Conservation (phyloP, 1,140 invertebrate species). For the Macrosteles quadrilineatus region DNA sequence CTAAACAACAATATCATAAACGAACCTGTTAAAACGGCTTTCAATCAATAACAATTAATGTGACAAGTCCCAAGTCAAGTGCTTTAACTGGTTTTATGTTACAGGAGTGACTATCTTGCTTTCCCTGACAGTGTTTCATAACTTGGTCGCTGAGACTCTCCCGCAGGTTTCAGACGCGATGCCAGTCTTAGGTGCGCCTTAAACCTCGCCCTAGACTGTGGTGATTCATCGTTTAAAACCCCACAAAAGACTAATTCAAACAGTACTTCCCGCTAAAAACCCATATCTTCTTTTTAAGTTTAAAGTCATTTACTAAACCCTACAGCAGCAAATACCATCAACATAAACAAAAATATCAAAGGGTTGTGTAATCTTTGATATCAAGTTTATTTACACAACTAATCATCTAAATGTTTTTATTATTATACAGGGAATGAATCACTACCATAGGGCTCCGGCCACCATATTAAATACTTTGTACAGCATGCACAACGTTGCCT, state of each 20-base stretch:
- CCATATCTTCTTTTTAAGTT: no score
- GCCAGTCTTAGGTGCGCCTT: slow-evolving; percentile 78
- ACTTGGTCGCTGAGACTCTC: slow-evolving; percentile 93
- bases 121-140: slow-evolving; percentile 99
- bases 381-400: no score
- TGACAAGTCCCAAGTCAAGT: no score
- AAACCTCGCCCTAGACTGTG: not conserved
- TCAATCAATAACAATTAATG: no score
- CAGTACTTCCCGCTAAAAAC: no score
- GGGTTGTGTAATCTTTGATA: not conserved
- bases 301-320: no score
- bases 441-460: slow-evolving; percentile 8
- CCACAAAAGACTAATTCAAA: no score
- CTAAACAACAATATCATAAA: no score
- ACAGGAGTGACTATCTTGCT: slow-evolving; percentile 99
- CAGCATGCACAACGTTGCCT: not conserved
- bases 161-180: slow-evolving; percentile 94
- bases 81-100: slow-evolving; percentile 51
- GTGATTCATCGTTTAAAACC: not conserved
- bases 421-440: no score
- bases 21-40: no score
- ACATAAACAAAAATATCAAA: not conserved
- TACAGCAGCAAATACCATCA: no score
- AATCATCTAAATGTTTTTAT: no score
- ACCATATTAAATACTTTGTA: not conserved